These are phyloP conservation scores for Pipistrellus pipistrellus DNA, from an alignment of 2,797 vertebrate species.

Conservation along the genomic window DNA sequence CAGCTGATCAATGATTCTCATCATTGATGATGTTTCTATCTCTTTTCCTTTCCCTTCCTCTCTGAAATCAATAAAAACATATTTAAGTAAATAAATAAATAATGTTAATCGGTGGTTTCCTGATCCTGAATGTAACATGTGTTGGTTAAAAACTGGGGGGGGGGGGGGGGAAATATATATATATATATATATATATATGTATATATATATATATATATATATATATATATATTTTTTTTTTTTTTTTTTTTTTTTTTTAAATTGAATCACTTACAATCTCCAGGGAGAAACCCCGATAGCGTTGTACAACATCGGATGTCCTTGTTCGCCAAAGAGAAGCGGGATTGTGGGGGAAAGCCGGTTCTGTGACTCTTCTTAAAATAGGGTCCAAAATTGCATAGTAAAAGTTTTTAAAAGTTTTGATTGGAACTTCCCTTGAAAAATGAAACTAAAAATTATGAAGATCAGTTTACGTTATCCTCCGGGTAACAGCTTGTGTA, in stretches of 20 bases:
- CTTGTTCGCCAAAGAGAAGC: background rate
- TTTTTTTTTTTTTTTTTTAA: background rate
- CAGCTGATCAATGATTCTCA: too few relatives aligned
- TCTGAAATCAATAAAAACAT: too few relatives aligned
- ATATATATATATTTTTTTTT: background rate
- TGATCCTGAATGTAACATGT: background rate
- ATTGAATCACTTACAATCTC: background rate
- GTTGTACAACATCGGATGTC: background rate
- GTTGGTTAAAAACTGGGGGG: background rate
- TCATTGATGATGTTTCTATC: too few relatives aligned
- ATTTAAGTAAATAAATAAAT: background rate
- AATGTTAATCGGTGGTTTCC: conserved; percentile 32
- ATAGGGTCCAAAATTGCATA: background rate
- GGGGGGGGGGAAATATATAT: too few relatives aligned
- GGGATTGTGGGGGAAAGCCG: background rate
- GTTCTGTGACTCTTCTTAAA: conserved; percentile 33
- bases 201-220: too few relatives aligned
- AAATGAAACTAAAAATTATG: conserved; percentile 48
- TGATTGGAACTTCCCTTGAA: conserved; percentile 44
- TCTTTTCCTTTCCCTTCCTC: too few relatives aligned
- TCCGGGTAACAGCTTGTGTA: background rate
- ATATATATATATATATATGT: too few relatives aligned
- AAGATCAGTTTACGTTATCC: conserved; percentile 16
- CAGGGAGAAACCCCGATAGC: background rate
- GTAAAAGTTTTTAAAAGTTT: background rate